Evolutionary conservation across 1,140 invertebrate genomes (phyloP).

Genomic region (Leptoteleia sp.): DNA sequence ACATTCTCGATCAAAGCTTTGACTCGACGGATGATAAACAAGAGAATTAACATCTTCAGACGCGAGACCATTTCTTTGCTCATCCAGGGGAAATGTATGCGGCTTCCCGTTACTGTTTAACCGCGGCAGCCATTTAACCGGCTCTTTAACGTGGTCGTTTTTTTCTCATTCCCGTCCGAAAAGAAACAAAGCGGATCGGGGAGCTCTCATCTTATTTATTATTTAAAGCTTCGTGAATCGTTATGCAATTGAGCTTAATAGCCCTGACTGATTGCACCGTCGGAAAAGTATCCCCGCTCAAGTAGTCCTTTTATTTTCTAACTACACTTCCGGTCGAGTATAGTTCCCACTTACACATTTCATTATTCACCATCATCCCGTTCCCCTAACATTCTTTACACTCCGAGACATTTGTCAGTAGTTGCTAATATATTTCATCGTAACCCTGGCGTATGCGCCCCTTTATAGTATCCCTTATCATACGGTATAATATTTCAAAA

Average conservation of each 20-base stretch:
- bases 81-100: background rate
- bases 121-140: conserved; percentile 28
- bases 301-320: conserved; percentile 44
- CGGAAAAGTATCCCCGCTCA: conserved; percentile 32
- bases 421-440: too few relatives aligned
- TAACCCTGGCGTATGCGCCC: too few relatives aligned
- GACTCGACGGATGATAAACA: conserved; percentile 25
- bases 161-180: conserved; percentile 1
- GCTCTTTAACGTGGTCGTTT: conserved; percentile 19
- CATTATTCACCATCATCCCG: conserved; percentile 33
- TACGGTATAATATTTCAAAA: too few relatives aligned
- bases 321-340: conserved; percentile 22
- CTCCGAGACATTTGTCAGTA: too few relatives aligned
- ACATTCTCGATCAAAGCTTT: conserved; percentile 40
- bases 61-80: conserved; percentile 17
- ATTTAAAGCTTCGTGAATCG: conserved; percentile 36
- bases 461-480: too few relatives aligned
- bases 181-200: conserved; percentile 23
- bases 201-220: conserved; percentile 26
- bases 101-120: conserved; percentile 12
- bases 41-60: conserved; percentile 26
- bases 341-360: conserved; percentile 47
- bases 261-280: conserved; percentile 23
- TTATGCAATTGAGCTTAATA: conserved; percentile 39
- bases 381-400: too few relatives aligned